Conservation (phyloP, 2,797 vertebrate genomes). For the Podargus strigoides region DNA sequence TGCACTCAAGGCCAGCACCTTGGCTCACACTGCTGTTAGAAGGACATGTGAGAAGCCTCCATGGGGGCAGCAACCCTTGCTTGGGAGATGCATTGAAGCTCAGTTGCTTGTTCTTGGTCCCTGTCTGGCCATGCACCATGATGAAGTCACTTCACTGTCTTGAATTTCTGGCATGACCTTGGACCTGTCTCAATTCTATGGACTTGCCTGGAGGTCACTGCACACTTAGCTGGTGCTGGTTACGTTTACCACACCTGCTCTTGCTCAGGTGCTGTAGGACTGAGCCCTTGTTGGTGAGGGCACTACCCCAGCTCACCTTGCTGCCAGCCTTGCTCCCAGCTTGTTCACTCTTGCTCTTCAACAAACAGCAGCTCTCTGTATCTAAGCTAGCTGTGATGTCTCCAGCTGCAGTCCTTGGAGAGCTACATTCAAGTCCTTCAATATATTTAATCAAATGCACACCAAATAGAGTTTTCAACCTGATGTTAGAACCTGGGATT, state of each 20-base stretch:
- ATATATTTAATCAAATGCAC: neutral
- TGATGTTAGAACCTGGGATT: neutral
- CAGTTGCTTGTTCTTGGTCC: neutral
- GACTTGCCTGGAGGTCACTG: neutral
- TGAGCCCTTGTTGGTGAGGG: neutral
- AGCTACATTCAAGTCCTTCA: neutral
- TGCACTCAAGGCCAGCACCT: neutral
- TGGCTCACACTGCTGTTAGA: neutral
- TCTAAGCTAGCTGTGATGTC: too few relatives aligned
- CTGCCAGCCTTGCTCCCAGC: neutral
- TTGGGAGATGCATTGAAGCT: neutral
- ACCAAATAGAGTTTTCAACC: neutral
- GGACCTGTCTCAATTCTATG: neutral
- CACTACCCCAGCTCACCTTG: neutral
- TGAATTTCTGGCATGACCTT: neutral
- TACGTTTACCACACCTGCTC: neutral
- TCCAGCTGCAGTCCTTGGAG: neutral
- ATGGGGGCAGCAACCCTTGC: neutral
- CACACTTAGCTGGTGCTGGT: neutral
- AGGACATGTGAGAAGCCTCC: neutral
- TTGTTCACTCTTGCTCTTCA: neutral
- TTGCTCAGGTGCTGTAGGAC: neutral
- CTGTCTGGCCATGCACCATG: neutral
- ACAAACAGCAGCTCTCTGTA: neutral
- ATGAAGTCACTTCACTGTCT: neutral